Evolutionary conservation across 1,140 invertebrate genomes (phyloP), one percentile per base, ranked within the genome.

Genomic region (Phymastichus coffea): DNA sequence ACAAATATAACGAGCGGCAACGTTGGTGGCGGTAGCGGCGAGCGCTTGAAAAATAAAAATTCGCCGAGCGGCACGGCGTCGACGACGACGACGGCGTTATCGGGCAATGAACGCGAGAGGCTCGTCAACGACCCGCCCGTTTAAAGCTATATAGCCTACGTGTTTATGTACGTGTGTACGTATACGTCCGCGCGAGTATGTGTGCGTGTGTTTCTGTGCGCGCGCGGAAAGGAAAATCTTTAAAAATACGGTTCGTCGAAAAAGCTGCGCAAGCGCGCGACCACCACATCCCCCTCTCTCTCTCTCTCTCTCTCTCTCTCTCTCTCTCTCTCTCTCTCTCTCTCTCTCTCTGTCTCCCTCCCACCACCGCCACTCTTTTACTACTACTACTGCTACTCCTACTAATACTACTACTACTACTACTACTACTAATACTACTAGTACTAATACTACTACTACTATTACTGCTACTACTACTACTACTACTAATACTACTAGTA

Each of bases 171-270:
- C n/a, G n/a, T n/a, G n/a, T n/a, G n/a, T n/a, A n/a, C n/a, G n/a
- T n/a, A n/a, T n/a, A n/a, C n/a, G n/a, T n/a, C n/a, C n/a, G n/a
- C n/a, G n/a, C n/a, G n/a, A n/a, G n/a, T n/a, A n/a, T n/a, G n/a
- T n/a, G n/a, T n/a, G n/a, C n/a, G n/a, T n/a, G n/a, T n/a, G n/a
- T n/a, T n/a, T n/a, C n/a, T n/a, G n/a, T n/a, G 64, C 54, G 58
- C 55, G 37, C 57, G 58, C 60, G 68, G 68, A 64, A 66, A 69
- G 70, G 71, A 73, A 73, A 73, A 73, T 73, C 71, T 73, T 73
- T 73, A 73, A 73, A 73, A 73, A 73, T 72, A 71, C 69, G 63
- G 66, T 70, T 65, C 64, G 69, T 72, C 65, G 71, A 73, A 73
- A 73, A 61, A 61, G 59, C 59, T 51, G 59, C 59, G 59, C 59